A percentile compares a stretch with the other conserved stretches of the same genome.
Conservation (phyloP, 2,888 invertebrate genomes). For the Cataglyphis livida region DNA sequence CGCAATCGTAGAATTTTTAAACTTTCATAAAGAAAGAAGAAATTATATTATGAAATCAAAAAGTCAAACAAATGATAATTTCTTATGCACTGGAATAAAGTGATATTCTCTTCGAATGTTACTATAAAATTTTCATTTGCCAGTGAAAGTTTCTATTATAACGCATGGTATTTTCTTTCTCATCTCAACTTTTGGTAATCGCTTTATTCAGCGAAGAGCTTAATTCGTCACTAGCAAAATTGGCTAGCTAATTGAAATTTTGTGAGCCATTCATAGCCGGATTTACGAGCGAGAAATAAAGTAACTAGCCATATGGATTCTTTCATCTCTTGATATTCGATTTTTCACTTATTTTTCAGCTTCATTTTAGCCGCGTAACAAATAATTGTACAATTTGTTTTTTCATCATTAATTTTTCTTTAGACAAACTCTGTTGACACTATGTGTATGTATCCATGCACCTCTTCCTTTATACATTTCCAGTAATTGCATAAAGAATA, state of each 20-base stretch:
- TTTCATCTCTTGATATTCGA: slow-evolving; percentile 32
- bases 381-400: slow-evolving; percentile 23
- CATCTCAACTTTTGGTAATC: not conserved
- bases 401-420: not conserved
- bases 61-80: not conserved
- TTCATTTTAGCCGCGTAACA: slow-evolving; percentile 22
- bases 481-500: not conserved
- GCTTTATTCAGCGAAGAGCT: slow-evolving; percentile 17
- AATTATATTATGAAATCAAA: not conserved
- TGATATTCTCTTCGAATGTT: not conserved
- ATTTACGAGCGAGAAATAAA: slow-evolving; percentile 41
- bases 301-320: slow-evolving; percentile 18
- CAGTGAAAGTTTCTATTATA: slow-evolving; percentile 15
- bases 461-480: not conserved
- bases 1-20: not conserved
- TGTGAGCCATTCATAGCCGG: slow-evolving; percentile 21
- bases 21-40: not conserved
- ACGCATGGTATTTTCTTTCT: not conserved
- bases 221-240: slow-evolving; percentile 37
- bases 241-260: slow-evolving; percentile 46
- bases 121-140: slow-evolving; percentile 9
- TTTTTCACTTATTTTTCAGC: slow-evolving; percentile 13
- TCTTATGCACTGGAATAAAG: not conserved
- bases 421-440: not conserved
- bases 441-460: not conserved